Percentiles rank a stretch among this genome's conserved stretches.
Conservation (phyloP, 2,797 vertebrate genomes). For the Paedocypris micromegethes region DNA sequence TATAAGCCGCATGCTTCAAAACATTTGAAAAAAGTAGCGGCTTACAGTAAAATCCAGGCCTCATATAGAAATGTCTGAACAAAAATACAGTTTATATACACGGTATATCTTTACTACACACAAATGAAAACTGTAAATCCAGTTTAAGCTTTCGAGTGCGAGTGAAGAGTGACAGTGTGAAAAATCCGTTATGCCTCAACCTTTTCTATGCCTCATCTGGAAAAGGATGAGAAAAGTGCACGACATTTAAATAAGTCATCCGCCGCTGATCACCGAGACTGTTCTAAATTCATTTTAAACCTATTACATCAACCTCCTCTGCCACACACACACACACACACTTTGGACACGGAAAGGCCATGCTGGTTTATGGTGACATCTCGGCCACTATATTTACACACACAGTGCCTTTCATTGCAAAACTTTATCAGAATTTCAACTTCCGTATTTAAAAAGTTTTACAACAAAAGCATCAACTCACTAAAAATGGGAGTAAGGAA, state of each 20-base stretch:
- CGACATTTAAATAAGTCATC: slow-evolving; percentile 41
- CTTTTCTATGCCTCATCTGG: slow-evolving; percentile 12
- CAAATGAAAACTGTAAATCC: slow-evolving; percentile 14
- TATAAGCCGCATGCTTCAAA: too few species aligned
- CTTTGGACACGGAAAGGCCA: neutral
- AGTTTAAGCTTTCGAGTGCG: slow-evolving; percentile 14
- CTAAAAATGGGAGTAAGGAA: too few species aligned
- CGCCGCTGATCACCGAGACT: slow-evolving; percentile 15
- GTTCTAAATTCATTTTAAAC: slow-evolving; percentile 36
- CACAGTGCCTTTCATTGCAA: slow-evolving; percentile 1
- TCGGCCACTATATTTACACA: slow-evolving; percentile 10
- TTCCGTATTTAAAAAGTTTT: too few species aligned
- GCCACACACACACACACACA: slow-evolving; percentile 11
- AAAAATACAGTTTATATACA: too few species aligned
- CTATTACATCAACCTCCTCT: slow-evolving; percentile 24
- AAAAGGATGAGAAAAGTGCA: slow-evolving; percentile 24
- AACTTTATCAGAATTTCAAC: neutral
- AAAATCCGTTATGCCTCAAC: slow-evolving; percentile 6
- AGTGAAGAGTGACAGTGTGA: slow-evolving; percentile 15
- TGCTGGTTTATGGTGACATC: slow-evolving; percentile 3
- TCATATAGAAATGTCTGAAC: too few species aligned
- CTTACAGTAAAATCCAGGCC: too few species aligned
- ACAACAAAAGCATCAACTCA: too few species aligned
- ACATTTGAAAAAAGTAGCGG: too few species aligned
- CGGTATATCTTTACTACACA: too few species aligned